Evolutionary conservation across 2,888 invertebrate genomes (phyloP).

Genomic region (Synanthedon vespiformis): DNA sequence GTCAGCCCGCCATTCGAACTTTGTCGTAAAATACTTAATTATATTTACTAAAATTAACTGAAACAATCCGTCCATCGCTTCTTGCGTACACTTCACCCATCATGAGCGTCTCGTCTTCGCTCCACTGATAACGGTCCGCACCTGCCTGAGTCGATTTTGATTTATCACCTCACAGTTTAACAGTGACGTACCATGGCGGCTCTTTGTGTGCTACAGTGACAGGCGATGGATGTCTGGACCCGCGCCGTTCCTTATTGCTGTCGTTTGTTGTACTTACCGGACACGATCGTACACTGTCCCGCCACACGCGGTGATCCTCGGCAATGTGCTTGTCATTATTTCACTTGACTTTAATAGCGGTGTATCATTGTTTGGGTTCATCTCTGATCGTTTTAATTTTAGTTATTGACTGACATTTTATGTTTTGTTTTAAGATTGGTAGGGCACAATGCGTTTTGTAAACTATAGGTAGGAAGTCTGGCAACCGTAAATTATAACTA

Average conservation of each 20-base stretch:
- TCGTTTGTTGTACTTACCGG: slow-evolving; percentile 60
- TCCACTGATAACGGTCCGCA: slow-evolving; percentile 1
- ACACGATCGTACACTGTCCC: slow-evolving; percentile 35
- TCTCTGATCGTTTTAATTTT: too few species aligned
- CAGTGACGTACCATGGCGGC: slow-evolving; percentile 36
- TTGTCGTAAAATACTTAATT: too few species aligned
- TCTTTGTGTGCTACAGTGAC: slow-evolving; percentile 31
- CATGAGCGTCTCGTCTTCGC: background rate
- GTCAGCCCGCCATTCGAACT: too few species aligned
- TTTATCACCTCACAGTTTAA: slow-evolving; percentile 37
- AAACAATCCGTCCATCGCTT: background rate
- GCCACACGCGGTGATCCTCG: background rate
- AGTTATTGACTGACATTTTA: too few species aligned
- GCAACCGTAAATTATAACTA: too few species aligned
- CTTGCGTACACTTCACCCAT: background rate
- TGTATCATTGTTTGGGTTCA: too few species aligned
- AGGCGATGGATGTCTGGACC: slow-evolving; percentile 52
- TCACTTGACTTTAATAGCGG: too few species aligned
- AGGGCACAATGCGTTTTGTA: too few species aligned
- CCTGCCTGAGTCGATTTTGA: slow-evolving; percentile 35
- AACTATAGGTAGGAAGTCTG: too few species aligned
- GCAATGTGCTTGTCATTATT: too few species aligned
- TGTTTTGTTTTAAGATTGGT: too few species aligned
- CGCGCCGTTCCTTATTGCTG: slow-evolving; percentile 50
- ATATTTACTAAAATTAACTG: too few species aligned